Evolutionary conservation across 92 coral and sea anemone species (phyloP).

Genomic region (Pocillopora meandrina): DNA sequence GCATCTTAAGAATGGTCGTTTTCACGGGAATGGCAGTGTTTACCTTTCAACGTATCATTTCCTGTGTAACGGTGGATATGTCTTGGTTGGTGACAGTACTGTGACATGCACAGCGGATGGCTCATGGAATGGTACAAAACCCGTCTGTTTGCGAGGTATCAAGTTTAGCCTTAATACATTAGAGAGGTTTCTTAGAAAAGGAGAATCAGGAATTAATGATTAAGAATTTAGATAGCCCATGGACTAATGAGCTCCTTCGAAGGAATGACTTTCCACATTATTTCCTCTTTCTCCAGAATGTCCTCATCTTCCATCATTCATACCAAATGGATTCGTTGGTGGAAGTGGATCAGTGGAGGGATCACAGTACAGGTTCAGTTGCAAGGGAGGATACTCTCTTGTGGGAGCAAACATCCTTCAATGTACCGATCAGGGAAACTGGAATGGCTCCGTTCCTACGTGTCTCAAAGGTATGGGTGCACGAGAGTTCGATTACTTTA

Average conservation of each 20-base stretch:
- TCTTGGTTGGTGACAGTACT: constrained; percentile 10
- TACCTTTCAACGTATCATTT: constrained; percentile 33
- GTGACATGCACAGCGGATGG: constrained; percentile 48
- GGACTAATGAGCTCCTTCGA: no score
- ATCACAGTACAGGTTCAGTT: constrained; percentile 14
- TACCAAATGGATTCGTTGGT: constrained; percentile 22
- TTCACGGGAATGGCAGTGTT: constrained; percentile 29
- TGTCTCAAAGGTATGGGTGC: constrained; percentile 37
- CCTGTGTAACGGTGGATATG: constrained; percentile 32
- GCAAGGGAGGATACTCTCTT: constrained; percentile 29
- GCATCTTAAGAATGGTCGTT: constrained; percentile 20
- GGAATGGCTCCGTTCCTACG: constrained; percentile 58
- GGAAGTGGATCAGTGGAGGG: constrained; percentile 40
- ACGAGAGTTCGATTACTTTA: no score
- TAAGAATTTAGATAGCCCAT: no score
- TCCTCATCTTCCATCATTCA: constrained; percentile 17
- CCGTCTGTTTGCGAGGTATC: constrained; percentile 43
- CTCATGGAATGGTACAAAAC: constrained; percentile 57
- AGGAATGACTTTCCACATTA: not conserved
- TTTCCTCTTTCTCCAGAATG: constrained; percentile 8
- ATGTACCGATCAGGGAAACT: constrained; percentile 47
- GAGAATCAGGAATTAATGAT: no score
- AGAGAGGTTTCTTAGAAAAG: not conserved
- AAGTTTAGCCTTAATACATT: not conserved
- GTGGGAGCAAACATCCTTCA: constrained; percentile 23